Base-by-base conservation (phyloP, 1,140 invertebrate genomes). In the Episyrphus balteatus region DNA sequence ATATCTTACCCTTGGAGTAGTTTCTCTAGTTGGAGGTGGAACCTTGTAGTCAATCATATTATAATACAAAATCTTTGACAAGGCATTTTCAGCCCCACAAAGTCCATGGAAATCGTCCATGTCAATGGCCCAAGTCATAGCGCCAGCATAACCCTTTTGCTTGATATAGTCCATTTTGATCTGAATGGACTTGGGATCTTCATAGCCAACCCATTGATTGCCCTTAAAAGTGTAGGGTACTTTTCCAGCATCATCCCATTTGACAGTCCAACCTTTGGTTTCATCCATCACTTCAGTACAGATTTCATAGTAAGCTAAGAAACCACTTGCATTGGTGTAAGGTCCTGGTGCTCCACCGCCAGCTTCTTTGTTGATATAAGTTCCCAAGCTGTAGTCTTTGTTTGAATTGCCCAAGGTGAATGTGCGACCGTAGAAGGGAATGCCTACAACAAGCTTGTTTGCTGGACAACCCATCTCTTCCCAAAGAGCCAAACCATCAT, bases 181-280 rank as follows among this genome's bases (percentile, higher is more conserved):
- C 55, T 86, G 80, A 1, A 92, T 70, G 57, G 85, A 87, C 53
- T 77, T 73, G 5, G 73, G 69, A 59, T 92, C 81, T 65, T 96
- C 92, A 59, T 92, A 95, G 12, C 91, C 90, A 18, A 94, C 84
- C 91, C 92, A 94, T 60, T 92, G 88, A 1, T 81, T 88, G 37
- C 73, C 86, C 70, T 89, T 85, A 63, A 88, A 88, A 10, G 84
- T 79, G 61, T 86, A 95, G 0, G 90, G 89, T 48, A 84, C 83
- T 69, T 81, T 82, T 45, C 88, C 88, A 39, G 76, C 64, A 11
- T 84, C 79, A 58, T 92, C 89, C 79, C 86, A 92, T 55, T 84
- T 82, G 38, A 80, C 76, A 0, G 81, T 85, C 89, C 89, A 93
- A 1, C 76, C 80, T 12, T 74, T 73, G 3, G 75, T 71, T 46